Percentiles rank a stretch among this genome's conserved stretches.
phyloP scores from a whole-genome alignment of 2,888 invertebrate species.

The Pasiphila rectangulata region DNA sequence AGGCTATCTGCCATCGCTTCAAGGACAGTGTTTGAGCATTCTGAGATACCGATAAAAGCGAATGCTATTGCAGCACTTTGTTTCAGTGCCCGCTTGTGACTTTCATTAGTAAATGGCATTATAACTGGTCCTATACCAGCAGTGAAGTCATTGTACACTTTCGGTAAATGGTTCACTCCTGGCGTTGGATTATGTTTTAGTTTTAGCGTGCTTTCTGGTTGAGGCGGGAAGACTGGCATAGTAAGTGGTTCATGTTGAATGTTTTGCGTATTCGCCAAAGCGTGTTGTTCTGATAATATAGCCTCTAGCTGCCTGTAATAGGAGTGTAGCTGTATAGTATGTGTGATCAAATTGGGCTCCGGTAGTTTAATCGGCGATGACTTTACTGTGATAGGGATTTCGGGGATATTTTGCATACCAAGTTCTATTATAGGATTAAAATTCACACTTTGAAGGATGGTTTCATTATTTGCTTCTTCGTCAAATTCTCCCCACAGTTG shows the following conservation, averaged over 20 bases:
- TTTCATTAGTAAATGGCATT: slow-evolving; percentile 70
- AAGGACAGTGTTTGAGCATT: slow-evolving; percentile 65
- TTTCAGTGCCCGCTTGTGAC: slow-evolving; percentile 65
- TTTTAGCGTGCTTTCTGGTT: slow-evolving; percentile 48
- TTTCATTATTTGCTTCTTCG: slow-evolving; percentile 56
- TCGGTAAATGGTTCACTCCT: slow-evolving; percentile 66
- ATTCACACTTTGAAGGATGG: slow-evolving; percentile 66
- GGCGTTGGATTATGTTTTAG: slow-evolving; percentile 56
- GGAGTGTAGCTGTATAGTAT: slow-evolving; percentile 68
- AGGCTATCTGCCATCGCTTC: slow-evolving; percentile 64
- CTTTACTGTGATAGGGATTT: slow-evolving; percentile 71
- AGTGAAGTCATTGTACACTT: slow-evolving; percentile 71
- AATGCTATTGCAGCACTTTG: slow-evolving; percentile 73
- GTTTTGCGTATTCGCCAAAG: slow-evolving; percentile 35
- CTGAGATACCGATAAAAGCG: slow-evolving; percentile 64
- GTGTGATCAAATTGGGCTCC: slow-evolving; percentile 67
- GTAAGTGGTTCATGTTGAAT: slow-evolving; percentile 61
- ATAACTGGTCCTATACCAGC: slow-evolving; percentile 66
- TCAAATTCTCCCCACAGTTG: slow-evolving; percentile 72
- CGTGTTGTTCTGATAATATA: slow-evolving; percentile 59
- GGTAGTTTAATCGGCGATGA: slow-evolving; percentile 72
- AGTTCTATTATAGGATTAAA: slow-evolving; percentile 76
- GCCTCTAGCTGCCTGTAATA: slow-evolving; percentile 59
- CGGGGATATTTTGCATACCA: slow-evolving; percentile 76
- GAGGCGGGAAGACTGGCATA: slow-evolving; percentile 59